phyloP scores from a whole-genome alignment of 2,888 invertebrate species.

The Anorthoa munda region DNA sequence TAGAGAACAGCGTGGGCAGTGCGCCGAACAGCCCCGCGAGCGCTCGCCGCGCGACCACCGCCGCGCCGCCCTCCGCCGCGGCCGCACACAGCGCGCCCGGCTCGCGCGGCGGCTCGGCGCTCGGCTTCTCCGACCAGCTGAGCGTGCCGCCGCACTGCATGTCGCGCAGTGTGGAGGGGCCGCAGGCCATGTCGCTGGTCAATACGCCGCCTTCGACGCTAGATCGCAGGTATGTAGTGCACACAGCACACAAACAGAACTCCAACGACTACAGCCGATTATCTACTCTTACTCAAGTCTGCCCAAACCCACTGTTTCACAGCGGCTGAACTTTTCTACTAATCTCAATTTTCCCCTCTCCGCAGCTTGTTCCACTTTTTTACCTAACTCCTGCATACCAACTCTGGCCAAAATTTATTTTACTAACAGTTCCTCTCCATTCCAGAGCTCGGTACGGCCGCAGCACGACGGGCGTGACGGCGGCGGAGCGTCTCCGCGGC shows the following conservation, averaged over 20 bases:
- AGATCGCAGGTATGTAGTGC: constrained; percentile 88
- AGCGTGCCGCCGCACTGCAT: constrained; percentile 81
- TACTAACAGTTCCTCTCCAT: not conserved
- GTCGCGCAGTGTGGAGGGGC: constrained; percentile 92
- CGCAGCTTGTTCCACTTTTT: no score
- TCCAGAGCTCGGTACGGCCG: constrained; percentile 92
- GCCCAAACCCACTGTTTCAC: no score
- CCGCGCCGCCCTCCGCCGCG: constrained; percentile 48
- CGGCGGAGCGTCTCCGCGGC: constrained; percentile 93
- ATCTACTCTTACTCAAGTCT: no score
- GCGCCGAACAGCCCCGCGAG: constrained; percentile 90
- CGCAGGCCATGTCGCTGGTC: constrained; percentile 71
- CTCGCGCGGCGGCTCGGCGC: constrained; percentile 88
- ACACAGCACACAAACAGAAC: no score
- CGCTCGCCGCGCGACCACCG: constrained; percentile 67
- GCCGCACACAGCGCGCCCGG: constrained; percentile 74
- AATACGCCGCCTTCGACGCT: constrained; percentile 84
- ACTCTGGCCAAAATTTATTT: no score
- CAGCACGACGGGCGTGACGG: constrained; percentile 89
- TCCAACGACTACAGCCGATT: no score
- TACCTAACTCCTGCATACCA: no score
- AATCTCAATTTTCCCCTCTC: no score
- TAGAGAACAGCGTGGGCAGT: constrained; percentile 92
- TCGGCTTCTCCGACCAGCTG: constrained; percentile 81
- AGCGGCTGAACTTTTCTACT: no score